Conservation (phyloP, 2,113 vertebrate genomes). For the Melanocharis versteri region DNA sequence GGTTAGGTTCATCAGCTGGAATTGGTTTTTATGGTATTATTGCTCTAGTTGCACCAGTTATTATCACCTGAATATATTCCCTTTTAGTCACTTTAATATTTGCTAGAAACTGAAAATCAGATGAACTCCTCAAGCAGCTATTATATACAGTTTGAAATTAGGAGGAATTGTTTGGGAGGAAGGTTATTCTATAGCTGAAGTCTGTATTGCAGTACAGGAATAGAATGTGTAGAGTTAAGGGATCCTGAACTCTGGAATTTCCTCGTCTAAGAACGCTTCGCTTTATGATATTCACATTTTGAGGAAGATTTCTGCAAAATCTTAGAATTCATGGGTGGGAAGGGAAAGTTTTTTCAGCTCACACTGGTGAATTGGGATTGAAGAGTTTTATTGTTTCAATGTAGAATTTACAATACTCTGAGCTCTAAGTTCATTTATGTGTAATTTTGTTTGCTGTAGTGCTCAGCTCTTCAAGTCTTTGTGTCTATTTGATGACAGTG, state of each 20-base stretch:
- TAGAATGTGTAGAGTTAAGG: not conserved
- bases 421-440: not conserved
- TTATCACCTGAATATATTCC: not conserved
- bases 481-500: not conserved
- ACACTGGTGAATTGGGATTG: not conserved
- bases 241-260: not conserved
- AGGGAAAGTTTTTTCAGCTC: not conserved
- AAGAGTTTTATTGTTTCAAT: not conserved
- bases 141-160: not conserved
- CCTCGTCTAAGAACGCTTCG: not conserved
- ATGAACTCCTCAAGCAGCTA: not conserved
- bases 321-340: not conserved
- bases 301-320: not conserved
- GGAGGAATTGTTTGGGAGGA: not conserved
- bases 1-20: not conserved
- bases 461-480: not conserved
- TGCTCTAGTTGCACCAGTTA: not conserved
- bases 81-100: not conserved
- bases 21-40: not conserved
- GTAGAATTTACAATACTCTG: not conserved
- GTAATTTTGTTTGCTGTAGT: constrained; percentile 12
- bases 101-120: not conserved
- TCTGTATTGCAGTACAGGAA: not conserved
- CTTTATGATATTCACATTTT: not conserved
- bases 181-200: not conserved